Evolutionary conservation across 2,797 vertebrate genomes (phyloP).

Genomic region (Pseudochromis fuscus): DNA sequence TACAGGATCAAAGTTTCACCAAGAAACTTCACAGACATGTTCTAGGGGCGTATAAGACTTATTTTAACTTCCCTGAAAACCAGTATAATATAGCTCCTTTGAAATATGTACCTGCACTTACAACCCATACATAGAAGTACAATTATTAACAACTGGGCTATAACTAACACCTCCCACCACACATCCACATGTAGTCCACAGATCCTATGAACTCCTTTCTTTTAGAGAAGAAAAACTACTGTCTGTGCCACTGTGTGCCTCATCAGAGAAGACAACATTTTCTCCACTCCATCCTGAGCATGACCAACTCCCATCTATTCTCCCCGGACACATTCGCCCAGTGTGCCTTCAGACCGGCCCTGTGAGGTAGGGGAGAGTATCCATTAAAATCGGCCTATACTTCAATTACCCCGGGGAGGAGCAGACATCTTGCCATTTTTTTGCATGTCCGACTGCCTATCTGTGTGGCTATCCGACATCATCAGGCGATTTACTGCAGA

Average conservation of each 20-base stretch:
- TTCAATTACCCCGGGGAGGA: conserved; percentile 64
- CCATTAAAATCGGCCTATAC: conserved; percentile 70
- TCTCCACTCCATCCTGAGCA: conserved; percentile 58
- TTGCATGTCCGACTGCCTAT: conserved; percentile 60
- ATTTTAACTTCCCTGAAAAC: too few relatives aligned
- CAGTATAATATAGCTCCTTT: too few relatives aligned
- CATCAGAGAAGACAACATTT: conserved; percentile 67
- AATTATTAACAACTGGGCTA: conserved; percentile 16
- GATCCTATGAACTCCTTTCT: conserved; percentile 31
- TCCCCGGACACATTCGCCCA: conserved; percentile 62
- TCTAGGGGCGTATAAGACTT: too few relatives aligned
- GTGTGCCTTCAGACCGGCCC: conserved; percentile 56
- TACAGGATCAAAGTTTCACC: too few relatives aligned
- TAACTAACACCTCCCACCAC: conserved; percentile 16
- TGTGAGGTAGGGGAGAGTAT: conserved; percentile 62
- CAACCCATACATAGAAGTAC: background rate
- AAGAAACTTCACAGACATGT: too few relatives aligned
- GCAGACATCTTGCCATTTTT: conserved; percentile 49
- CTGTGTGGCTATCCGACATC: conserved; percentile 61
- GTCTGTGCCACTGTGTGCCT: conserved; percentile 38
- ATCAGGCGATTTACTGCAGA: conserved; percentile 69
- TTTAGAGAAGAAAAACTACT: conserved; percentile 43
- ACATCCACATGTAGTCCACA: conserved; percentile 37
- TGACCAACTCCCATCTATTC: conserved; percentile 75
- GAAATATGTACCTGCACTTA: conserved; percentile 17